Base-by-base conservation (phyloP, 2,888 invertebrate species). In the Apamea epomidion region DNA sequence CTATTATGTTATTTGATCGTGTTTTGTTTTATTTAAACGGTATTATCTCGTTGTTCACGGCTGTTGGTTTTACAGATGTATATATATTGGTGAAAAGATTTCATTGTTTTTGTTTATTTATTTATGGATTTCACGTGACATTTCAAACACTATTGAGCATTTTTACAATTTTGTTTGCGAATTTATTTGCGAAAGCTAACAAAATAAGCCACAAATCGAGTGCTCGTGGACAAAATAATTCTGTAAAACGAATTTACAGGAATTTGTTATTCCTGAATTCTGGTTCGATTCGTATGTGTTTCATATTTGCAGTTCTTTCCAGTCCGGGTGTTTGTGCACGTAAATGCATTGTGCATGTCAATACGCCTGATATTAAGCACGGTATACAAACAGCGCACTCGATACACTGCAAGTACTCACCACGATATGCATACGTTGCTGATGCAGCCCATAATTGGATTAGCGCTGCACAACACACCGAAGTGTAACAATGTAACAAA, bases 391-490 rank as follows among this genome's bases (percentile, higher is more conserved):
- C 37, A 68, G 16, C 45, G 42, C 18, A 21, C 25, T 62, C 32
- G 32, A 21, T 37, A 37, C 82, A 51, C 8, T 5, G 32, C 37
- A 16, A 45, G 32, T 37, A 62, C 62, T 62, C 37, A 2, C 32
- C 18, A 32, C 58, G 14, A 48, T 48, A 65, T 60, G 81, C 83
- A 25, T 62, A 82, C 18, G 64, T 48, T 48, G 62, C 80, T 25
- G 62, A 72, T 45, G 69, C 60, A 45, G 69, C 6, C 64, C 8
- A n/a, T 70, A 70, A 82, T 76, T 74, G 60, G 69, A 86, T 84
- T 81, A 83, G 82, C 21, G 65, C 1, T 25, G 14, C 58, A 25
- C 71, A 32, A 32, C 51, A 54, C 51, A 71, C 51, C 8, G 32
- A 71, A 16, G 25, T 12, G 71, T 72, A 58, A 37, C 25, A 51